Conservation (phyloP, 2,888 invertebrate genomes). For the Drosophila prolongata region DNA sequence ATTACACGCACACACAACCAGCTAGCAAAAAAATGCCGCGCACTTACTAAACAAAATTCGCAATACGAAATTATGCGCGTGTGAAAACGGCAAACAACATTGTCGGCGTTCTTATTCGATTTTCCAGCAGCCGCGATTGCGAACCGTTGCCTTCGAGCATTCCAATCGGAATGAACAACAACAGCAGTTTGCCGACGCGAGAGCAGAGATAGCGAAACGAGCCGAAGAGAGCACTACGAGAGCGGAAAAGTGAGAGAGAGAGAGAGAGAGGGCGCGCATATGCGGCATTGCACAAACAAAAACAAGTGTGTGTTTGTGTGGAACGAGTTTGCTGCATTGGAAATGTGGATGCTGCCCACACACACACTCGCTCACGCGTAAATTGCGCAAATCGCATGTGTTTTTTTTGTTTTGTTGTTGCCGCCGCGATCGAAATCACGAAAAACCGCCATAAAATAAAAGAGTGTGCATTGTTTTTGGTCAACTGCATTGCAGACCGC, state of each 20-base stretch:
- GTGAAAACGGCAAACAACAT: constrained; percentile 56
- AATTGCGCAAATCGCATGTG: constrained; percentile 32
- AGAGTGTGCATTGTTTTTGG: constrained; percentile 71
- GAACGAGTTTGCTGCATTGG: constrained; percentile 70
- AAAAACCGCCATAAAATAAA: constrained; percentile 68
- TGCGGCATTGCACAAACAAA: constrained; percentile 15
- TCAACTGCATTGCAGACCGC: constrained; percentile 68
- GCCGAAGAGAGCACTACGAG: constrained; percentile 1
- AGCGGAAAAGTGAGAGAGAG: not conserved
- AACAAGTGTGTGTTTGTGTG: constrained; percentile 40
- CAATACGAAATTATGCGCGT: constrained; percentile 33
- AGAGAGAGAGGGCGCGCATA: constrained; percentile 4
- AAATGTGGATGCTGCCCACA: constrained; percentile 47
- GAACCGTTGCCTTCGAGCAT: constrained; percentile 1
- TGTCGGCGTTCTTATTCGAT: constrained; percentile 8
- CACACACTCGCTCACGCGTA: constrained; percentile 15
- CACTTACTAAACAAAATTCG: constrained; percentile 34
- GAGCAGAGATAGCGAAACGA: not conserved
- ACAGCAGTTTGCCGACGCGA: not conserved
- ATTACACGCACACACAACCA: constrained; percentile 49
- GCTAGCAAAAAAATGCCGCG: constrained; percentile 32
- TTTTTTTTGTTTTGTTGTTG: constrained; percentile 30
- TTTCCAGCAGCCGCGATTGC: constrained; percentile 2
- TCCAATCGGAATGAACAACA: constrained; percentile 5
- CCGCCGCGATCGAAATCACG: constrained; percentile 64